Conservation (phyloP, 2,888 invertebrate species). For the Agrotis ipsilon region DNA sequence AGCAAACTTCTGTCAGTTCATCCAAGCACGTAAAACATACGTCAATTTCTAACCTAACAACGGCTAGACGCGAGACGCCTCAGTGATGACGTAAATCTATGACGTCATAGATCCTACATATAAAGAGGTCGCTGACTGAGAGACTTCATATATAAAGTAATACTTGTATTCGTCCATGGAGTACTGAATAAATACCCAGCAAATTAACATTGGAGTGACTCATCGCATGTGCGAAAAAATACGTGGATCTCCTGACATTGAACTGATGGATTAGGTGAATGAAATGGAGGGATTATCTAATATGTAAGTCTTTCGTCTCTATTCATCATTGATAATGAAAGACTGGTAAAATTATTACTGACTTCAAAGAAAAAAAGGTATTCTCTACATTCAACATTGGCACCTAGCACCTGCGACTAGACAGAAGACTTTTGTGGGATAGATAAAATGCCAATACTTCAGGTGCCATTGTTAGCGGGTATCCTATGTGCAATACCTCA, state of each 20-base stretch:
- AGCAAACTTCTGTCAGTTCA: not conserved
- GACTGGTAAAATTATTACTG: no score
- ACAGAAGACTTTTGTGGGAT: no score
- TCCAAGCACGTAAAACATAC: conserved; percentile 13
- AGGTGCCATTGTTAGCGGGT: no score
- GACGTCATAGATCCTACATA: conserved; percentile 49
- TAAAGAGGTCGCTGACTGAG: conserved; percentile 35
- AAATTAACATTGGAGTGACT: conserved; percentile 38
- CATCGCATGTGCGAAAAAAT: conserved; percentile 15
- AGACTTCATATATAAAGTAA: conserved; percentile 25
- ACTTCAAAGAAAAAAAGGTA: no score
- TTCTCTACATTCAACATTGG: no score
- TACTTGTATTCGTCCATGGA: conserved; percentile 32
- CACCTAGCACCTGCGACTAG: no score
- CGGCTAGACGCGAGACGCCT: conserved; percentile 34
- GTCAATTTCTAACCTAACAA: conserved; percentile 20
- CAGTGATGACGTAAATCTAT: conserved; percentile 46
- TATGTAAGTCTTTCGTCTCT: conserved; percentile 7
- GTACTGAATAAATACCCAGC: conserved; percentile 29
- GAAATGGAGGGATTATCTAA: conserved; percentile 9
- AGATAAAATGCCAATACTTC: no score
- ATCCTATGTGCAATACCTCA: no score
- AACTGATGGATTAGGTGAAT: not conserved
- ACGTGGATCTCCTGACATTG: not conserved
- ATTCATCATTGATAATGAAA: conserved; percentile 20